Evolutionary conservation across 92 coral and sea anemone species (phyloP), one percentile per base, ranked within the genome.

Genomic region (Pocillopora grandis): DNA sequence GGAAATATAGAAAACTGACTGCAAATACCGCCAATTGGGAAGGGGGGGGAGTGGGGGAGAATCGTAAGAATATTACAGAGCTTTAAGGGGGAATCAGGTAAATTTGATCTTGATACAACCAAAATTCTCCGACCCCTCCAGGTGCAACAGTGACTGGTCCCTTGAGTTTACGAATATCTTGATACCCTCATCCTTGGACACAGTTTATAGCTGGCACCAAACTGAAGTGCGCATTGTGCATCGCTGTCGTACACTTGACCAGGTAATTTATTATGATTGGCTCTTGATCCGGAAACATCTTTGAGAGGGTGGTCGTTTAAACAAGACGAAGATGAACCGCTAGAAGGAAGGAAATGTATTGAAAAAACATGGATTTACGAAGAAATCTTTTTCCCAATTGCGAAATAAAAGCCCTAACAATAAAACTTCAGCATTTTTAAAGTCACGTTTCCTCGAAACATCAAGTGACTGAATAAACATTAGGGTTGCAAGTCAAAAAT

Each of bases 201-300:
- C 18, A 83, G 84, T 2, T 48, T 68, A 59, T 70, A 82, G 12
- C 76, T 71, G 13, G 69, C 48, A 10, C 96, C 95, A 49, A 82
- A 86, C 37, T 79, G 85, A 56, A 90, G 79, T 8, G 66, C 81
- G 76, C 98, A 96, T 76, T 96, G 98, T 8, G 71, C 80, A 65
- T 89, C 82, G 4, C 95, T 92, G 64, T 92, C 87, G n/a, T 76
- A 84, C 21, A 94, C 36, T 66, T 84, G 90, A 9, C 98, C 98
- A 3, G 98, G 98, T 12, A 96, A 90, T 63, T 87, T 77, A 64
- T 68, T 27, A 81, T 85, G 80, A 64, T 85, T 80, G 2, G 81
- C 37, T 9, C 77, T 60, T 13, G 96, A 89, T 36, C 76, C 91
- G 52, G 72, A 10, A 59, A 66, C 69, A 23, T 15, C 27, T 9